A percentile compares a stretch with the other conserved stretches of the same genome.
Conservation (phyloP, 1,140 invertebrate species). For the Periplaneta americana region DNA sequence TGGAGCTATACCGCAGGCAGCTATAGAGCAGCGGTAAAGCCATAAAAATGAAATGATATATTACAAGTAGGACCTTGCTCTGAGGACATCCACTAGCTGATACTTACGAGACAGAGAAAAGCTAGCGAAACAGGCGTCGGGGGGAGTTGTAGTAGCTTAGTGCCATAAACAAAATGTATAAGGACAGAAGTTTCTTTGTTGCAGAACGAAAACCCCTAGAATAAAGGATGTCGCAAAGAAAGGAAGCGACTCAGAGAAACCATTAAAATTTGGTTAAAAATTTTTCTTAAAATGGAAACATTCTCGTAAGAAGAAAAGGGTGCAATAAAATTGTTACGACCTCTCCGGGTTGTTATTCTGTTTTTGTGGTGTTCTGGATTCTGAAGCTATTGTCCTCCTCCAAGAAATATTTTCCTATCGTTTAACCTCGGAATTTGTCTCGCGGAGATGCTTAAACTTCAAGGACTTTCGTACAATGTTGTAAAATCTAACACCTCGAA, state of each 20-base stretch:
- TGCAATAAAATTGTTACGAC: neutral
- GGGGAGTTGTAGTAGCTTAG: neutral
- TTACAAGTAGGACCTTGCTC: neutral
- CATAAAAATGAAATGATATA: neutral
- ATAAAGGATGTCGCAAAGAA: neutral
- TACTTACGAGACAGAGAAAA: neutral
- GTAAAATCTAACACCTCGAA: neutral
- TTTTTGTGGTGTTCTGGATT: neutral
- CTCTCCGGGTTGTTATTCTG: neutral
- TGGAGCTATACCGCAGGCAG: neutral
- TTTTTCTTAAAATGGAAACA: neutral
- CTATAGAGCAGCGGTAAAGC: neutral
- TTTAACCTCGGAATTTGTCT: neutral
- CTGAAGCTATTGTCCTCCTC: neutral
- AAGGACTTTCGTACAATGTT: neutral
- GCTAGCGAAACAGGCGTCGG: neutral
- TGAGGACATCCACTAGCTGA: neutral
- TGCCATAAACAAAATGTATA: too few species aligned
- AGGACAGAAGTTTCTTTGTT: neutral
- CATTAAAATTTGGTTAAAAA: neutral
- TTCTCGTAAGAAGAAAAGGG: neutral
- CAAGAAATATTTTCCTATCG: neutral
- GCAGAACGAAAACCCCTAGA: neutral
- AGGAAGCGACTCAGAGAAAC: neutral
- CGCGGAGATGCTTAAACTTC: neutral